These are phyloP conservation scores for Morelia viridis DNA, from an alignment of 2,797 vertebrate genomes.

Conservation along the genomic window DNA sequence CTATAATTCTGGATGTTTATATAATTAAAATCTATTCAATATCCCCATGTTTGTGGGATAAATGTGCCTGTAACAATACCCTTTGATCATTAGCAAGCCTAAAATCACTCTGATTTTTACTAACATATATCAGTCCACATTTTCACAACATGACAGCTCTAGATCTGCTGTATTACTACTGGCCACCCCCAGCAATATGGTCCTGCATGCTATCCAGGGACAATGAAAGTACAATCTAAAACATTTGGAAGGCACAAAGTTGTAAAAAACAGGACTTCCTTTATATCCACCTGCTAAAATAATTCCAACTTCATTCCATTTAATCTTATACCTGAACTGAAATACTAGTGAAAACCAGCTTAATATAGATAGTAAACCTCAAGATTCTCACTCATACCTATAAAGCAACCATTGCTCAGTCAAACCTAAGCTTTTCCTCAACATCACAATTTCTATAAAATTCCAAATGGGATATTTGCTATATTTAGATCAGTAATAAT, in stretches of 20 bases:
- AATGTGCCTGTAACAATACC: background rate
- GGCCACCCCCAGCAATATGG: background rate
- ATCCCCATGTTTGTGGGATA: background rate
- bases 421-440: constrained; percentile 83
- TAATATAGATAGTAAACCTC: constrained; percentile 43
- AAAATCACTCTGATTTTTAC: constrained; percentile 15
- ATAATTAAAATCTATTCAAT: background rate
- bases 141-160: constrained; percentile 11
- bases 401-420: constrained; percentile 92
- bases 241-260: background rate
- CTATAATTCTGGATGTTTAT: background rate
- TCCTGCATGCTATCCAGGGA: background rate
- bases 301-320: background rate
- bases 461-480: constrained; percentile 94
- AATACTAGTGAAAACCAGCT: constrained; percentile 41
- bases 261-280: background rate
- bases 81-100: background rate
- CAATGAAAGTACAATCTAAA: background rate
- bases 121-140: constrained; percentile 25
- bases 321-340: constrained; percentile 23
- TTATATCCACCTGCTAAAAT: constrained; percentile 31
- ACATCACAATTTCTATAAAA: constrained; percentile 79
- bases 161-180: constrained; percentile 2
- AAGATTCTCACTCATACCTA: constrained; percentile 48
- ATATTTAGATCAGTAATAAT: constrained; percentile 98